These are phyloP conservation scores for Meloe dianella DNA, from an alignment of 2,888 invertebrate genomes.

Conservation along the genomic window DNA sequence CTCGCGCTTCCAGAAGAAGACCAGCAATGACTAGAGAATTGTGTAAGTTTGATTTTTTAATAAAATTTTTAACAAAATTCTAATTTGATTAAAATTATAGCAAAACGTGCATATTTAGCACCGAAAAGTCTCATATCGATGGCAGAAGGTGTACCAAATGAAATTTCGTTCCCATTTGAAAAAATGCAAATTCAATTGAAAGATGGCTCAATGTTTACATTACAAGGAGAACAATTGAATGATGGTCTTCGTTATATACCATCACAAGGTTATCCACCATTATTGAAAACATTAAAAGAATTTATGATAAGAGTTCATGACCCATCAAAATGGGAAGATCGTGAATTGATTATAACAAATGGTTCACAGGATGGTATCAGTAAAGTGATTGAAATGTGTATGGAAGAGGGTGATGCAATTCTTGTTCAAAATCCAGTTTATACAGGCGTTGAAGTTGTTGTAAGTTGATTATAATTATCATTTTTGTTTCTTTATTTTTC, in stretches of 20 bases:
- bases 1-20: conserved; percentile 59
- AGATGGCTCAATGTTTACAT: conserved; percentile 62
- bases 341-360: conserved; percentile 71
- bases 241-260: conserved; percentile 78
- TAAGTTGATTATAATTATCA: conserved; percentile 56
- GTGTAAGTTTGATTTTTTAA: conserved; percentile 56
- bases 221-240: conserved; percentile 67
- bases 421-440: conserved; percentile 75
- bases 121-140: conserved; percentile 65
- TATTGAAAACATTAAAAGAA: conserved; percentile 66
- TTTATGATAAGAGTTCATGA: conserved; percentile 70
- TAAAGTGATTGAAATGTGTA: conserved; percentile 73
- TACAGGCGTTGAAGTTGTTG: conserved; percentile 71
- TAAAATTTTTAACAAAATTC: neutral
- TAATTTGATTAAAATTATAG: conserved; percentile 47
- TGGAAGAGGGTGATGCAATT: conserved; percentile 74
- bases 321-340: conserved; percentile 68
- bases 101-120: conserved; percentile 61
- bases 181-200: conserved; percentile 66
- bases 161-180: conserved; percentile 72
- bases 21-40: conserved; percentile 63
- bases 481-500: neutral
- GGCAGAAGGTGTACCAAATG: conserved; percentile 79
- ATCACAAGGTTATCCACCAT: conserved; percentile 69
- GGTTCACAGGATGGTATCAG: conserved; percentile 82